A percentile compares a stretch with the other conserved stretches of the same genome.
Evolutionary conservation across 2,888 invertebrate genomes (phyloP).

Genomic region (Apoderus coryli): DNA sequence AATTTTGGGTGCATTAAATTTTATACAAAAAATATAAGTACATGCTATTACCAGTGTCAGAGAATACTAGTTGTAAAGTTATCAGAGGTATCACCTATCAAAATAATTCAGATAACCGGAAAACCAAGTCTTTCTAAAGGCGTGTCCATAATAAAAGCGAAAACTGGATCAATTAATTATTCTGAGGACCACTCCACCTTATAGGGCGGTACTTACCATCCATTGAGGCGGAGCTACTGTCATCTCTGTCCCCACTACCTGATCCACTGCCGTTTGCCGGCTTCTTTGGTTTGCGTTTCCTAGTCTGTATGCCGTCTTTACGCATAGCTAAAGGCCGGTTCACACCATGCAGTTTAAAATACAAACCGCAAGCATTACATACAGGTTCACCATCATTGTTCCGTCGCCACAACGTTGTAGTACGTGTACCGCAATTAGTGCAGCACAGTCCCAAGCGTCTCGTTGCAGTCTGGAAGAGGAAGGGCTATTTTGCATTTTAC

Average conservation of each 20-base stretch:
- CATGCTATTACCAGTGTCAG: too few relatives aligned
- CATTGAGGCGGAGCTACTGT: slow-evolving; percentile 27
- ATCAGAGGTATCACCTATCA: too few relatives aligned
- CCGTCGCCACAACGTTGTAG: slow-evolving; percentile 94
- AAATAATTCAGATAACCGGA: too few relatives aligned
- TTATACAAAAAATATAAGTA: too few relatives aligned
- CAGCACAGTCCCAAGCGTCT: slow-evolving; percentile 83
- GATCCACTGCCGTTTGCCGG: slow-evolving; percentile 36
- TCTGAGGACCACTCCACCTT: too few relatives aligned
- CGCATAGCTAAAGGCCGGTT: slow-evolving; percentile 89
- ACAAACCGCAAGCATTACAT: slow-evolving; percentile 95
- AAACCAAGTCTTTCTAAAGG: too few relatives aligned
- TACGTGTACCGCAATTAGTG: slow-evolving; percentile 94
- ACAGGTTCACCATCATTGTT: slow-evolving; percentile 98
- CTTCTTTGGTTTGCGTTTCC: slow-evolving; percentile 87
- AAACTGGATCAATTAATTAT: too few relatives aligned
- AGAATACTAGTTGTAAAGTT: too few relatives aligned
- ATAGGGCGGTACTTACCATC: slow-evolving; percentile 28
- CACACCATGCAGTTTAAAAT: slow-evolving; percentile 90
- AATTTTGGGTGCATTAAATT: too few relatives aligned
- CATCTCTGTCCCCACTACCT: slow-evolving; percentile 28
- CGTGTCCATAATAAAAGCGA: too few relatives aligned
- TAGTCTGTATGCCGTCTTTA: slow-evolving; percentile 91
- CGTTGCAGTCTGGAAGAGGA: slow-evolving; percentile 56
- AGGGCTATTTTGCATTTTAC: too few relatives aligned